A percentile compares a stretch with the other conserved stretches of the same genome.
These are phyloP conservation scores for Gopherus evgoodei DNA, from an alignment of 2,113 vertebrate species.

Conservation along the genomic window DNA sequence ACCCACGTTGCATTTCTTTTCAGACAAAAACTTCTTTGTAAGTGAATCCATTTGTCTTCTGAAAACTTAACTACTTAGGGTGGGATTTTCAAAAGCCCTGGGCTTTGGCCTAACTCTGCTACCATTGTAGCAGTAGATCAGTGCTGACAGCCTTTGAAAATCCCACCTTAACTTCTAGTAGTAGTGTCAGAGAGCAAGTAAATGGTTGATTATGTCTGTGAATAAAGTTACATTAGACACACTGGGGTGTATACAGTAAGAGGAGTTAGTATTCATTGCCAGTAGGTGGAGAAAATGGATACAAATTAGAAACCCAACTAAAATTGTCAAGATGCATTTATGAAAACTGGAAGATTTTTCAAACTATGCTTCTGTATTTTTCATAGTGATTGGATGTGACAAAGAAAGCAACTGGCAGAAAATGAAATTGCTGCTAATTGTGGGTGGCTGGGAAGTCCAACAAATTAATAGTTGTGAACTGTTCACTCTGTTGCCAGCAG, in stretches of 20 bases:
- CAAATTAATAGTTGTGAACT: slow-evolving; percentile 8
- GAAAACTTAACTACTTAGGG: neutral
- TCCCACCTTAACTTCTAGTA: neutral
- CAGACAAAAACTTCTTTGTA: neutral
- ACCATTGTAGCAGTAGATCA: neutral
- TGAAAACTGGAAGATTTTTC: slow-evolving; percentile 29
- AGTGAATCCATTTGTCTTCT: neutral
- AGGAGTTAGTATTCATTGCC: slow-evolving; percentile 12
- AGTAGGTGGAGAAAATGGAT: neutral
- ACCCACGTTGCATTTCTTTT: neutral
- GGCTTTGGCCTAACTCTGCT: neutral
- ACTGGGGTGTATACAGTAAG: neutral
- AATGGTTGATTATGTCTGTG: neutral
- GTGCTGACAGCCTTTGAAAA: neutral
- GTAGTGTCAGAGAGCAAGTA: neutral
- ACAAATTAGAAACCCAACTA: slow-evolving; percentile 52
- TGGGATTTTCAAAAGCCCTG: neutral
- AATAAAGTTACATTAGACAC: slow-evolving; percentile 19
- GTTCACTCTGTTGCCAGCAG: neutral
- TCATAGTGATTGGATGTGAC: slow-evolving; percentile 32
- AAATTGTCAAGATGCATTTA: slow-evolving; percentile 54
- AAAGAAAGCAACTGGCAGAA: slow-evolving; percentile 3
- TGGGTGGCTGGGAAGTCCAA: neutral
- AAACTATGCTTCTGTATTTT: neutral
- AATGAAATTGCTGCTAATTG: slow-evolving; percentile 31